Percentiles rank a stretch among this genome's conserved stretches.
These are phyloP conservation scores for Resseliella maxima DNA, from an alignment of 2,888 invertebrate species.

Conservation along the genomic window DNA sequence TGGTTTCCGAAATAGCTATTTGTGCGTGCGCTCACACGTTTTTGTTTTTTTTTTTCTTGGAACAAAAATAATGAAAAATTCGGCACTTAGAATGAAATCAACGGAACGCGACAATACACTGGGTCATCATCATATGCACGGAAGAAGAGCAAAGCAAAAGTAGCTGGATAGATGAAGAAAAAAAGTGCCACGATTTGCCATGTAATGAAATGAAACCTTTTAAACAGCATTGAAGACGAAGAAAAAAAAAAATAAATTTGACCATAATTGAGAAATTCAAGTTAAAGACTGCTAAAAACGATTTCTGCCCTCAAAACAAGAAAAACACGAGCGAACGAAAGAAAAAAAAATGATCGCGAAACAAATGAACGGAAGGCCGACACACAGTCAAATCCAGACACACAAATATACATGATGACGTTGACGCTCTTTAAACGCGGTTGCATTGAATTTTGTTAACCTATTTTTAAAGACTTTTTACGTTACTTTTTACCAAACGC, in stretches of 20 bases:
- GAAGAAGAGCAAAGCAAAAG: not conserved
- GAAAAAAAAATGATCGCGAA: too few relatives aligned
- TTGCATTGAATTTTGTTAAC: not conserved
- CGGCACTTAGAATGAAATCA: not conserved
- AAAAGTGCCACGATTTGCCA: not conserved
- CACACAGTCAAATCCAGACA: not conserved
- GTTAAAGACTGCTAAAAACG: not conserved
- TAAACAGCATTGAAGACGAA: not conserved
- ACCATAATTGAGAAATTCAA: slow-evolving; percentile 34
- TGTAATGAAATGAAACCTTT: slow-evolving; percentile 43
- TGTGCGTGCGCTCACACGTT: slow-evolving; percentile 51
- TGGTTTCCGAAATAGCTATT: not conserved
- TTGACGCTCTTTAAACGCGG: not conserved
- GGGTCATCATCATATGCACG: not conserved
- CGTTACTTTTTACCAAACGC: not conserved
- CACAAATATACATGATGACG: too few relatives aligned
- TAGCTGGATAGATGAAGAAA: not conserved
- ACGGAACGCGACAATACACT: not conserved
- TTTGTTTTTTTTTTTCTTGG: too few relatives aligned
- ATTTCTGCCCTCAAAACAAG: slow-evolving; percentile 13
- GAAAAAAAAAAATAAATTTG: not conserved
- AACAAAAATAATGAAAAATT: slow-evolving; percentile 34
- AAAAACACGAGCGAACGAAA: too few relatives aligned
- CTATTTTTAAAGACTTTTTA: slow-evolving; percentile 3
- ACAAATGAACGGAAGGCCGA: not conserved